Base-by-base conservation (phyloP, 1,140 invertebrate genomes). In the Drosophila punjabiensis region DNA sequence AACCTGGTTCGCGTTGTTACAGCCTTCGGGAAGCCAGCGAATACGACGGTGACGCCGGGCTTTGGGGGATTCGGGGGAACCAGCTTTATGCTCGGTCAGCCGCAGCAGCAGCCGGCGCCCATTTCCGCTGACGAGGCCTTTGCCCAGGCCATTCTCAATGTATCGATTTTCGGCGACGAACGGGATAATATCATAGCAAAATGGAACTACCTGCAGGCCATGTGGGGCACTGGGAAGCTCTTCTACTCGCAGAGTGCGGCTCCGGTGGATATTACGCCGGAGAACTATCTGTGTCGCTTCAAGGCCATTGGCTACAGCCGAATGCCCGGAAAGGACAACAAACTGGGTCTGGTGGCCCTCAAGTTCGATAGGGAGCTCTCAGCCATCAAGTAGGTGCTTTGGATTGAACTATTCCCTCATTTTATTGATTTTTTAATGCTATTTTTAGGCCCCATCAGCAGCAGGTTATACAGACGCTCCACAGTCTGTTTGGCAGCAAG, bases 181-280 rank as follows among this genome's bases (percentile, higher is more conserved):
- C 94, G 98, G 41, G 98, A 99, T 92, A 96, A 96, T 69, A 96
- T 98, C 35, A 94, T 99, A 41, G 97, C 97, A 4, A 97, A 97
- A 92, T 99, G 98, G 97, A 99, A 99, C 92, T 96, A 98, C 66
- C 93, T 99, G 45, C 98, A 99, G 93, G 98, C 98, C 2, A 96
- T 97, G 77, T 99, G 98, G 98, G 98, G 98, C 4, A 93, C 93
- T 83, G 95, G 95, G 7, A 95, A 96, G 94, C 96, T 97, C 5
- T 98, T 96, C 90, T 98, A 97, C 92, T 95, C 95, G 20, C 94
- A 95, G 41, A 96, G 95, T 82, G 94, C 94, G 18, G 94, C 94
- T 0, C 96, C 96, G 4, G 95, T 99, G 16, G 96, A 97, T 64
- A 96, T 99, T 50, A 97, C 96, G 61, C 96, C 97, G 61, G 96